These are phyloP conservation scores for Hippoglossus hippoglossus DNA, from an alignment of 2,797 vertebrate genomes.

Conservation along the genomic window DNA sequence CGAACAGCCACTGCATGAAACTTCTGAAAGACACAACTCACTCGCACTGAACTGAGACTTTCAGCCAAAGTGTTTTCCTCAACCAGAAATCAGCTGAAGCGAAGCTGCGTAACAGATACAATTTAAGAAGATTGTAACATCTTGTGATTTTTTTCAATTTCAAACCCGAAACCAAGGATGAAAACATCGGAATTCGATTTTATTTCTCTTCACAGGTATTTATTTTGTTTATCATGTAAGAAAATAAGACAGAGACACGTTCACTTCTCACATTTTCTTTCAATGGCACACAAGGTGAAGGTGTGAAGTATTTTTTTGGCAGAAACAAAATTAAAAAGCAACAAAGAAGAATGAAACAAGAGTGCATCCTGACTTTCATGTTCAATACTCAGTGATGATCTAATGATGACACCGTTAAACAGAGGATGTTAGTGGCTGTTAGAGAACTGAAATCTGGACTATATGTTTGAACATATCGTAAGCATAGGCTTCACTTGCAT, in stretches of 20 bases:
- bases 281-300: conserved; percentile 87
- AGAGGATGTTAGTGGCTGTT: conserved; percentile 51
- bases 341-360: conserved; percentile 32
- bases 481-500: conserved; percentile 84
- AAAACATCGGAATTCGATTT: neutral
- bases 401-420: conserved; percentile 44
- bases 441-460: conserved; percentile 48
- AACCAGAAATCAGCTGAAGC: no score
- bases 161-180: neutral
- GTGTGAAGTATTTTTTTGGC: conserved; percentile 79
- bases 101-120: neutral
- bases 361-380: conserved; percentile 62
- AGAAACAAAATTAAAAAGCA: conserved; percentile 51
- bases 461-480: conserved; percentile 62
- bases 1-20: conserved; percentile 3
- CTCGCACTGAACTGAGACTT: neutral
- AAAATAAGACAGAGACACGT: conserved; percentile 86
- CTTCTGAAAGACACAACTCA: neutral
- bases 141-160: neutral
- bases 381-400: conserved; percentile 54
- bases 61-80: neutral
- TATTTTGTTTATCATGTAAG: conserved; percentile 85
- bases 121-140: neutral
- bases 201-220: conserved; percentile 71
- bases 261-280: conserved; percentile 81